Conservation (phyloP, 2,797 vertebrate species). For the Gastrophryne carolinensis region DNA sequence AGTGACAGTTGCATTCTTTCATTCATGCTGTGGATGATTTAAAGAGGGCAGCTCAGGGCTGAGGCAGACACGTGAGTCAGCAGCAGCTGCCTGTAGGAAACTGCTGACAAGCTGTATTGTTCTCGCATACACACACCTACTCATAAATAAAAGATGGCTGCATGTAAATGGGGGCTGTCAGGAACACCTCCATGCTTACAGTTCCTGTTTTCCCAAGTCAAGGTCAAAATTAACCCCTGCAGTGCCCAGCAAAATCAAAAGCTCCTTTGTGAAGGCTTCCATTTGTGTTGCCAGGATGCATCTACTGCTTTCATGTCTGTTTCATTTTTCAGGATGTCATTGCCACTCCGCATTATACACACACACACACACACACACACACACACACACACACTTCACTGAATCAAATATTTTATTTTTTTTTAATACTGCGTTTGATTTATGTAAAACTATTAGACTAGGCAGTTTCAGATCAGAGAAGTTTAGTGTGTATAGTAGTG, state of each 20-base stretch:
- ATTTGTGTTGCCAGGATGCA: background rate
- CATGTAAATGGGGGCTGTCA: conserved; percentile 60
- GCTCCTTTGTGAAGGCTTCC: background rate
- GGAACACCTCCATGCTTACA: conserved; percentile 63
- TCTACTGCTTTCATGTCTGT: background rate
- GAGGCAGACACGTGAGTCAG: conserved; percentile 72
- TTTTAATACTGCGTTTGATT: too few relatives aligned
- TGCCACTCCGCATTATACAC: background rate
- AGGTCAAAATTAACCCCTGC: conserved; percentile 53
- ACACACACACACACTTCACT: background rate
- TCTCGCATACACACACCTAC: conserved; percentile 62
- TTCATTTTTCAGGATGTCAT: background rate
- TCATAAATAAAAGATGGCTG: conserved; percentile 66
- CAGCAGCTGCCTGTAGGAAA: conserved; percentile 70
- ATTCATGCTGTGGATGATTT: conserved; percentile 61
- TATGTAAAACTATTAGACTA: too few relatives aligned
- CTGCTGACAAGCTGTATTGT: conserved; percentile 70
- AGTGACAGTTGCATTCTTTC: conserved; percentile 53
- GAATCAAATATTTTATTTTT: conserved; percentile 55
- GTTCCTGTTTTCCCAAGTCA: conserved; percentile 67
- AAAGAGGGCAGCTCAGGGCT: conserved; percentile 61
- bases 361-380: background rate
- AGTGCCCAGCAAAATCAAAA: background rate
- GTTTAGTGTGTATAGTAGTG: too few relatives aligned
- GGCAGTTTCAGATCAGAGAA: too few relatives aligned